Percentiles rank a stretch among this genome's conserved stretches.
Conservation (phyloP, 2,797 vertebrate species). For the Macropodus opercularis region DNA sequence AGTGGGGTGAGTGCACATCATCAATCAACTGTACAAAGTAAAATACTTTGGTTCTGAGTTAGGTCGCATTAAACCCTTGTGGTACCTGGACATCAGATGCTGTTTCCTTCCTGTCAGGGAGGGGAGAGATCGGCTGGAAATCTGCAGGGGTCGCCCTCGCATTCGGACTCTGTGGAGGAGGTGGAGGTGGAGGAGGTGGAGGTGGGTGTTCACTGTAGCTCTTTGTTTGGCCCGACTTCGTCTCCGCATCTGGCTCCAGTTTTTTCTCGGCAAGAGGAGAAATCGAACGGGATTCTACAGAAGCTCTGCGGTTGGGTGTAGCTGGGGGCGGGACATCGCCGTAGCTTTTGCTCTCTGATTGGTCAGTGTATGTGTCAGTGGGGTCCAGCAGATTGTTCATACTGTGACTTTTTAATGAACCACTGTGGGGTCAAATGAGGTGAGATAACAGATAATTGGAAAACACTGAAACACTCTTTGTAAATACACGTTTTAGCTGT, state of each 20-base stretch:
- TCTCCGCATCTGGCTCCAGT: conserved; percentile 43
- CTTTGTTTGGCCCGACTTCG: conserved; percentile 51
- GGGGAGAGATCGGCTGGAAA: conserved; percentile 53
- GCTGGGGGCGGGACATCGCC: conserved; percentile 63
- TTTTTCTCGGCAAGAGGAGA: conserved; percentile 72
- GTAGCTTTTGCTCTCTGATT: conserved; percentile 61
- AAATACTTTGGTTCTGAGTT: too few species aligned
- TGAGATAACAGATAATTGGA: too few species aligned
- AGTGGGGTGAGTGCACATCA: fast-evolving
- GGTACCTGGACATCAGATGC: conserved; percentile 67
- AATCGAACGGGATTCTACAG: conserved; percentile 58
- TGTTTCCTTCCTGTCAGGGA: conserved; percentile 65
- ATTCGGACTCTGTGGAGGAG: conserved; percentile 30
- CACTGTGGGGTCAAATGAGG: conserved; percentile 37
- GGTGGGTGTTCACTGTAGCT: conserved; percentile 56
- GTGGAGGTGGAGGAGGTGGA: conserved; percentile 54
- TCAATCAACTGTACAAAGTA: not conserved
- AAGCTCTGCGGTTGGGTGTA: conserved; percentile 68
- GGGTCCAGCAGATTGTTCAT: conserved; percentile 87
- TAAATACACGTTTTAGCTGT: not conserved
- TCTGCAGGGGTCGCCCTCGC: conserved; percentile 63
- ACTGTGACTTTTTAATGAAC: conserved; percentile 84
- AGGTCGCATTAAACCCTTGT: too few species aligned
- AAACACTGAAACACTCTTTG: too few species aligned
- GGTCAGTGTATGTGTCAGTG: conserved; percentile 69